Percentiles rank a stretch among this genome's conserved stretches.
Conservation (phyloP, 2,888 invertebrate species). For the Celastrina argiolus region DNA sequence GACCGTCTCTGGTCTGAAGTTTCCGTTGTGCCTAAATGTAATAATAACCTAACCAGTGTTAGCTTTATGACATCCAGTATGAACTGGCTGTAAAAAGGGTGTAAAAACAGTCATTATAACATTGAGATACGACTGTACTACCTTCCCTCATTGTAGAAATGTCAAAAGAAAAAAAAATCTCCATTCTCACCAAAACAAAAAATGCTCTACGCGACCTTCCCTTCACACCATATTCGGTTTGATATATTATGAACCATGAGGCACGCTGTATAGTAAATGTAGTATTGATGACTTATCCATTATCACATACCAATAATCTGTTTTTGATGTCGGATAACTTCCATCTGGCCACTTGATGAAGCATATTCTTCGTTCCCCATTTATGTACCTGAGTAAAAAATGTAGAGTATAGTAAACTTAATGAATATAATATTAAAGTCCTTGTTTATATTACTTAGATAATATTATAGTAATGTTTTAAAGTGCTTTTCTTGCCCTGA, state of each 20-base stretch:
- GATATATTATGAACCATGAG: too few species aligned
- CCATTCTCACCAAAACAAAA: too few species aligned
- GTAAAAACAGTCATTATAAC: too few species aligned
- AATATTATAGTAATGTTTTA: background rate
- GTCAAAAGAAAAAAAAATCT: too few species aligned
- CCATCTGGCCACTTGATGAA: constrained; percentile 81
- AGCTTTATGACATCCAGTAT: background rate
- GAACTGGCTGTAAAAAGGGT: too few species aligned
- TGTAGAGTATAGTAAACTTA: background rate
- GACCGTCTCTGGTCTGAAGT: background rate
- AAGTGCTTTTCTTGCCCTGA: background rate
- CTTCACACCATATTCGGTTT: too few species aligned
- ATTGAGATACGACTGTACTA: too few species aligned
- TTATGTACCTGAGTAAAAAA: constrained; percentile 52
- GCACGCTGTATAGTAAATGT: too few species aligned
- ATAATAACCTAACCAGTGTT: background rate
- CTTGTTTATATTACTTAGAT: background rate
- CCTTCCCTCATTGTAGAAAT: too few species aligned
- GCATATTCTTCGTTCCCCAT: constrained; percentile 77
- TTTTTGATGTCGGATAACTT: constrained; percentile 74
- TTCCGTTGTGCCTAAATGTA: background rate
- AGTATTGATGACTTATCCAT: background rate
- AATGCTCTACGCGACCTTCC: too few species aligned
- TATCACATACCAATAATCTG: constrained; percentile 79
- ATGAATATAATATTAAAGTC: too few species aligned